Conservation (phyloP, 2,113 vertebrate species). For the Benitochromis conjunctus region DNA sequence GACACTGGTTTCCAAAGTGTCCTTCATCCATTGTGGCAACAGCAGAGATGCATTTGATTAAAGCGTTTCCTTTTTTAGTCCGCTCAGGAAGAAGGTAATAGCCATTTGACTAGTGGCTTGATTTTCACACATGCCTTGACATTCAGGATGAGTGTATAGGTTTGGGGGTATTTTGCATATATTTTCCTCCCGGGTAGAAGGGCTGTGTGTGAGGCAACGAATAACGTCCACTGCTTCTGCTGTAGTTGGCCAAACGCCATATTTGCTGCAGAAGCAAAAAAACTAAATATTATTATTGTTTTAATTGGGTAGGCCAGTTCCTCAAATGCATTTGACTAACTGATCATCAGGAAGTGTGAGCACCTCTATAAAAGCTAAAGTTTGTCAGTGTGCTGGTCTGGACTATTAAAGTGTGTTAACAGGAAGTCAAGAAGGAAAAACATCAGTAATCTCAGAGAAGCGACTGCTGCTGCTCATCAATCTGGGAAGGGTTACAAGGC, state of each 20-base stretch:
- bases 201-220: background rate
- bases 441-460: background rate
- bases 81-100: background rate
- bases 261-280: background rate
- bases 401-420: background rate
- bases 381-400: background rate
- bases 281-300: background rate
- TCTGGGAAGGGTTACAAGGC: background rate
- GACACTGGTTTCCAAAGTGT: background rate
- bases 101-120: background rate
- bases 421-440: background rate
- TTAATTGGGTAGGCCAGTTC: background rate
- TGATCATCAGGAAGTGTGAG: background rate
- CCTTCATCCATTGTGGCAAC: background rate
- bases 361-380: background rate
- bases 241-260: background rate
- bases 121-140: background rate
- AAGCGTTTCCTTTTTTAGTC: background rate
- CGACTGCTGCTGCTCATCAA: background rate
- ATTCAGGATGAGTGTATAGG: background rate
- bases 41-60: background rate
- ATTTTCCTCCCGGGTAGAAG: background rate
- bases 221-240: background rate
- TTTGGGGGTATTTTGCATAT: conserved; percentile 6
- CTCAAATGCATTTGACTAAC: background rate